Percentiles rank a stretch among this genome's conserved stretches.
These are phyloP conservation scores for Operophtera brumata DNA, from an alignment of 2,888 invertebrate species.

Conservation along the genomic window DNA sequence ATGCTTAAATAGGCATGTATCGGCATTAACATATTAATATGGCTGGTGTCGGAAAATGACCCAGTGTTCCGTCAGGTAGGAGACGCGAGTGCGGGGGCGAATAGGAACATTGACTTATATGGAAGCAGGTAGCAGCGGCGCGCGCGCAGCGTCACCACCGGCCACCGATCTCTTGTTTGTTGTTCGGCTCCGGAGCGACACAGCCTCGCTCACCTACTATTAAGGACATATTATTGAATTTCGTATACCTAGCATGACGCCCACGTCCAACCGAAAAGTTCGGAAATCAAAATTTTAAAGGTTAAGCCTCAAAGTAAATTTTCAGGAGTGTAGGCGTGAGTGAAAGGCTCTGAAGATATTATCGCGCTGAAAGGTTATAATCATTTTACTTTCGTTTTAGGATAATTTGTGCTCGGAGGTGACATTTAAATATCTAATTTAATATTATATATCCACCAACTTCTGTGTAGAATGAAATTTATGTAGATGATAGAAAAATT, in stretches of 20 bases:
- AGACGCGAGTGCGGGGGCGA: conserved; percentile 68
- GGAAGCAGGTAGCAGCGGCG: conserved; percentile 52
- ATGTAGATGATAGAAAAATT: too few relatives aligned
- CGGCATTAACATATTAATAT: conserved; percentile 57
- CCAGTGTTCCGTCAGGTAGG: conserved; percentile 51
- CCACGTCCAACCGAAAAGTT: conserved; percentile 43
- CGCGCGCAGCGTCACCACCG: conserved; percentile 64
- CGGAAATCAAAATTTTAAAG: conserved; percentile 26
- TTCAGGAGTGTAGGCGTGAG: conserved; percentile 22
- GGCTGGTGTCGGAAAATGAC: conserved; percentile 55
- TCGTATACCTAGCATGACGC: conserved; percentile 46
- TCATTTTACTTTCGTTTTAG: not conserved
- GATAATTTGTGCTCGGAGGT: not conserved
- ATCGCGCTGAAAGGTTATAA: conserved; percentile 9
- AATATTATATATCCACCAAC: too few relatives aligned
- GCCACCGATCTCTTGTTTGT: conserved; percentile 39
- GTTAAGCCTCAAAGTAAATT: conserved; percentile 19
- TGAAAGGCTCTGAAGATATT: conserved; percentile 2
- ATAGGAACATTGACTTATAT: conserved; percentile 73
- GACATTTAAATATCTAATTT: not conserved
- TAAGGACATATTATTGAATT: conserved; percentile 68
- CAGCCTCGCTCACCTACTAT: conserved; percentile 60
- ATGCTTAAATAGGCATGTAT: conserved; percentile 35
- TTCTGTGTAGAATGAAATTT: too few relatives aligned
- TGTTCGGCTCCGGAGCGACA: conserved; percentile 61